Percentiles rank a stretch among this genome's conserved stretches.
These are phyloP conservation scores for Cyphomyrus discorhynchus DNA, from an alignment of 2,113 vertebrate species.

Conservation along the genomic window DNA sequence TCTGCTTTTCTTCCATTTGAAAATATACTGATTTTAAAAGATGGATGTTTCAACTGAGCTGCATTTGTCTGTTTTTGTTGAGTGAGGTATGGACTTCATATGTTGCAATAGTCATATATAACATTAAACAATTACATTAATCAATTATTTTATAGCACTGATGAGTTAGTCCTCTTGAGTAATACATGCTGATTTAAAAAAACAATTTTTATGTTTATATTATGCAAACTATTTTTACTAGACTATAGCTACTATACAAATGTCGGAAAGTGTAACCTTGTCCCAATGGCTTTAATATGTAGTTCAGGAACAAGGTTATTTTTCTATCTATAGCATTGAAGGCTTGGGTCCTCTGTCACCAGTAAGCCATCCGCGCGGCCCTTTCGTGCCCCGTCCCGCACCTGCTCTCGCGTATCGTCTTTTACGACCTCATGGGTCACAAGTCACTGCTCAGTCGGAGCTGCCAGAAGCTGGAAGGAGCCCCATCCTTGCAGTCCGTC, in stretches of 20 bases:
- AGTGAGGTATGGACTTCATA: background rate
- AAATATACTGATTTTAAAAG: background rate
- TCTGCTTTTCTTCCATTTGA: background rate
- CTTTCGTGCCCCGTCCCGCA: background rate
- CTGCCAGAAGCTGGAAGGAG: background rate
- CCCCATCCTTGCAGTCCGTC: background rate
- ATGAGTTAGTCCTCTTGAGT: background rate
- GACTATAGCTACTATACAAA: background rate
- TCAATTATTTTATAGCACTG: background rate
- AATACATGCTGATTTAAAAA: background rate
- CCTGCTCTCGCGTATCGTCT: background rate
- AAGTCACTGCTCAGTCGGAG: background rate
- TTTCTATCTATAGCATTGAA: background rate
- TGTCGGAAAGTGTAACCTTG: background rate
- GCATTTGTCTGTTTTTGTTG: background rate
- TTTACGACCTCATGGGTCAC: background rate
- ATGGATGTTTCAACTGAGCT: background rate
- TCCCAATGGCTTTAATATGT: background rate
- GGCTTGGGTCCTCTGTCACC: background rate
- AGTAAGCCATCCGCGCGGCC: background rate
- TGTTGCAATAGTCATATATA: background rate
- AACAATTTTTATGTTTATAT: background rate
- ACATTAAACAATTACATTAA: background rate
- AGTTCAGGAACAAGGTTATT: background rate
- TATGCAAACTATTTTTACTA: background rate